A percentile compares a stretch with the other conserved stretches of the same genome.
phyloP scores from a whole-genome alignment of 2,113 vertebrate species.

The Sialia sialis region DNA sequence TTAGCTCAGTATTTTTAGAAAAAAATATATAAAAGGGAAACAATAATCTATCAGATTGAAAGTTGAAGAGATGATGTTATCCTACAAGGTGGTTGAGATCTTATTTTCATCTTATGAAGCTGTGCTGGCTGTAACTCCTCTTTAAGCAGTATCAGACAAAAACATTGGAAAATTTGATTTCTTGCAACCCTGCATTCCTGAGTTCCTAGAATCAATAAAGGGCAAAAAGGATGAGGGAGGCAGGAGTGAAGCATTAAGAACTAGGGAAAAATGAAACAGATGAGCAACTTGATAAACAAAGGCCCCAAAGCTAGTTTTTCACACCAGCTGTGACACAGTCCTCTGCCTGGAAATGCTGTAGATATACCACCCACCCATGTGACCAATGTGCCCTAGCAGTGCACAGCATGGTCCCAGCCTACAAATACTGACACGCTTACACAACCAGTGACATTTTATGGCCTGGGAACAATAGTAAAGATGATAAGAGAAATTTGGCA shows the following conservation, averaged over 20 bases:
- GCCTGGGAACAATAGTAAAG: constrained; percentile 2
- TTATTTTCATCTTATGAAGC: not conserved
- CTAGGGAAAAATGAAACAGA: not conserved
- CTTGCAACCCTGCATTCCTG: not conserved
- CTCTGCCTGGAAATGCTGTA: not conserved
- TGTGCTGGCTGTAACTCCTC: not conserved
- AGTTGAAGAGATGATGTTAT: not conserved
- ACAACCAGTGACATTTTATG: not conserved
- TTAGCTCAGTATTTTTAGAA: not conserved
- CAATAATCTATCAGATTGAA: not conserved
- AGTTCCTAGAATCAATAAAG: not conserved
- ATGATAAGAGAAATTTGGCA: constrained; percentile 1
- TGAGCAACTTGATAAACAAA: not conserved
- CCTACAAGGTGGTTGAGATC: not conserved
- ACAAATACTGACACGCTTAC: not conserved
- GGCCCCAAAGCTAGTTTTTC: not conserved
- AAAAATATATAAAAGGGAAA: not conserved
- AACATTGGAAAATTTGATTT: not conserved
- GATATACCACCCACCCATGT: not conserved
- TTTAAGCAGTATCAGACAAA: not conserved
- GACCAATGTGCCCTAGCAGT: not conserved
- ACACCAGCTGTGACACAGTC: not conserved
- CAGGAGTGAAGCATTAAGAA: not conserved
- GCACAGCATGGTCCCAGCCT: accelerated
- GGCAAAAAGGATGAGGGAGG: not conserved